Base-by-base conservation (phyloP, 2,797 vertebrate species). In the Cygnus olor region DNA sequence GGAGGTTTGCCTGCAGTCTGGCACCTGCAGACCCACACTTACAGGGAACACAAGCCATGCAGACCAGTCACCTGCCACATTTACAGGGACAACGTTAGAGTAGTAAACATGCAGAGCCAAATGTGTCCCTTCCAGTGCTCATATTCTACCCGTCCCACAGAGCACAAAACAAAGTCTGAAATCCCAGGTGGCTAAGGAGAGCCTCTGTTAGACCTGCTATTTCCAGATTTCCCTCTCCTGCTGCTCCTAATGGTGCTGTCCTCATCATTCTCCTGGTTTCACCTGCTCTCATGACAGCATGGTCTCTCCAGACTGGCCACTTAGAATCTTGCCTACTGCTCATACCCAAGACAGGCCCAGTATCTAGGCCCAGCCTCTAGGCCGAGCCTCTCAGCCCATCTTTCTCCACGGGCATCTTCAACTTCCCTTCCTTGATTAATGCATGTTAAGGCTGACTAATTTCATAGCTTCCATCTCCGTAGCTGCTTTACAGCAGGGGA, bases 401-500 rank as follows among this genome's bases (percentile, higher is more conserved):
- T 84, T 82, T 64, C 78, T 87, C 72, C 93, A 96, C 93, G 85
- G 93, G 53, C 80, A 90, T 71, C 28, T 69, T 61, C 90, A 78
- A 45, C 44, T 70, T 90, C 45, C 19, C 49, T 80, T 88, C 60
- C 34, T 73, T 78, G 83, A 96, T 93, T 80, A 94, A 94, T 51
- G 38, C 72, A 64, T 15, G 78, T 58, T 87, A 89, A 61, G 83
- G 76, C 57, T 88, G 85, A 80, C 88, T 87, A 72, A 95, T 93
- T 91, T 92, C 84, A 63, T 90, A 83, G 34, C 49, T 90, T 91
- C 78, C 78, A 80, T 68, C 1, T 4, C 74, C 70, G 78, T 58
- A 78, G 83, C 53, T 91, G 80, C 61, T 94, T 89, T 89, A 73
- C 76, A 92, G 84, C 1, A 1, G 38, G 34, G 58, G 72, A 94